These are phyloP conservation scores for Limenitis arthemis DNA, from an alignment of 2,888 invertebrate genomes.

Conservation along the genomic window DNA sequence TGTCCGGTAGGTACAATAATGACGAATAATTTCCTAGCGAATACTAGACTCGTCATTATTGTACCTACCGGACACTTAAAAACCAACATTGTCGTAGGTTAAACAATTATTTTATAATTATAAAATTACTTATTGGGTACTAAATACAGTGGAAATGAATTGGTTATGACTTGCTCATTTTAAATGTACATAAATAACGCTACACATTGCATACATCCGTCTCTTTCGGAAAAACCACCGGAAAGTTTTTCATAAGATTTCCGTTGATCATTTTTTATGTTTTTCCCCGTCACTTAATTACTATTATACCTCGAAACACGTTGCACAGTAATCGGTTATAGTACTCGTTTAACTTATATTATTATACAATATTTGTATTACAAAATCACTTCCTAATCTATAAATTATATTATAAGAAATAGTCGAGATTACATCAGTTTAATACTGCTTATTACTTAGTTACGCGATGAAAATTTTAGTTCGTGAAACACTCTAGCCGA, in stretches of 20 bases:
- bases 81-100: slow-evolving; percentile 8
- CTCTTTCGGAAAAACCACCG: too few relatives aligned
- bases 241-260: too few relatives aligned
- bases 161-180: neutral
- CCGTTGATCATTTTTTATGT: too few relatives aligned
- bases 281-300: too few relatives aligned
- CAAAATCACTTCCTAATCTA: slow-evolving; percentile 7
- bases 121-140: neutral
- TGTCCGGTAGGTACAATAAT: too few relatives aligned
- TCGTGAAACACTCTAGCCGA: too few relatives aligned
- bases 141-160: neutral
- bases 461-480: too few relatives aligned
- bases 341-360: neutral
- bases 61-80: neutral
- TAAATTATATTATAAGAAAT: slow-evolving; percentile 1
- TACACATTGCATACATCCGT: too few relatives aligned
- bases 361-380: neutral
- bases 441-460: neutral
- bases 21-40: too few relatives aligned
- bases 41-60: too few relatives aligned
- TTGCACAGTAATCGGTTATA: neutral
- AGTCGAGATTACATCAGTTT: slow-evolving; percentile 5
- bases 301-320: too few relatives aligned
- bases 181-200: neutral
- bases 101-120: slow-evolving; percentile 2